Evolutionary conservation across 2,888 invertebrate genomes (phyloP).

Genomic region (Hyposoter dolosus): DNA sequence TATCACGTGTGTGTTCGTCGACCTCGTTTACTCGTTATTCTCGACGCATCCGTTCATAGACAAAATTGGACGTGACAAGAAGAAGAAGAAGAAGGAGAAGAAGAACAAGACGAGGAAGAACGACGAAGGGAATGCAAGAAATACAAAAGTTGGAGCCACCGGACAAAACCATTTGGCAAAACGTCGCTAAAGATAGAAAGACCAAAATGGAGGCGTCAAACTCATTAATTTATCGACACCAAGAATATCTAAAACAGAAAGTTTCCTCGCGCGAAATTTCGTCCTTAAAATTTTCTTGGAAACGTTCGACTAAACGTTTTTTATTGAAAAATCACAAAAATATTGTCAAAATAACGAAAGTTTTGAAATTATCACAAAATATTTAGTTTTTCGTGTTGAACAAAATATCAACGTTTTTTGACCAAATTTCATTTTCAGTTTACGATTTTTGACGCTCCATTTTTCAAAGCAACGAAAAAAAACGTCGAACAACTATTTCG

Average conservation of each 20-base stretch:
- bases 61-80: conserved; percentile 66
- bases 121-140: conserved; percentile 54
- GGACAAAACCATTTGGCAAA: conserved; percentile 51
- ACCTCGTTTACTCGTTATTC: conserved; percentile 61
- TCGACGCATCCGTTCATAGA: conserved; percentile 67
- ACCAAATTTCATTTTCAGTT: no score
- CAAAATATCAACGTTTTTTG: no score
- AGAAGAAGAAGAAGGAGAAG: conserved; percentile 27
- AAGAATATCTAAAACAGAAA: not conserved
- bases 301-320: no score
- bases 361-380: no score
- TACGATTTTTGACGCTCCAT: not conserved
- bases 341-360: no score
- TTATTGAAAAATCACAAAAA: no score
- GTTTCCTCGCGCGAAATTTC: not conserved
- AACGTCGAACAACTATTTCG: not conserved
- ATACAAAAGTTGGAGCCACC: conserved; percentile 40
- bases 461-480: not conserved
- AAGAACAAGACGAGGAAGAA: conserved; percentile 36
- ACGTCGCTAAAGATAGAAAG: conserved; percentile 33
- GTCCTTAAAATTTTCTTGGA: no score
- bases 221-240: not conserved
- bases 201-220: conserved; percentile 20
- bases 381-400: no score
- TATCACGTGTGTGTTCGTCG: conserved; percentile 62